Base-by-base conservation (phyloP, 2,113 vertebrate genomes). In the Sterrhoptilus dennistouni region DNA sequence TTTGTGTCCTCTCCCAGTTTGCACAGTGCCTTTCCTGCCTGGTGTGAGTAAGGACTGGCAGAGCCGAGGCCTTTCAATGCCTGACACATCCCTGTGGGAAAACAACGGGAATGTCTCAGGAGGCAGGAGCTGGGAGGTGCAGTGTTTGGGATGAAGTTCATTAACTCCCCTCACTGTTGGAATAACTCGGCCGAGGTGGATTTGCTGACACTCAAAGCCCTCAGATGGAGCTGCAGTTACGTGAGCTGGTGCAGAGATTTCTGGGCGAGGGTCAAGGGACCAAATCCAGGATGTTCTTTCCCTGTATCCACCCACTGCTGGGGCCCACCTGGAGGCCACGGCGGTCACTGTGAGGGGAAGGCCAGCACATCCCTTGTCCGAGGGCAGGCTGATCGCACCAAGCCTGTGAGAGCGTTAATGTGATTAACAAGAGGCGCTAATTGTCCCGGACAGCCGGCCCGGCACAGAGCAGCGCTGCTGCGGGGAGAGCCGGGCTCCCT, bases 261-360 rank as follows among this genome's bases (percentile, higher is more conserved):
- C 57, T 47, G 56, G 4, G 35, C 0, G 23, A 86, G 81, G 40
- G 42, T 6, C 0, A 7, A 24, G 29, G 19, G 16, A 6, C 27
- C 15, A 4, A 21, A 84, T 3, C 21, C 5, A 6, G 56, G 28
- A 6, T 4, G 12, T 22, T n/a, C 3, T 61, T 60, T 36, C 20
- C 29, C 56, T 20, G 17, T 1, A 10, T 15, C 16, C 14, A 2
- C 25, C 31, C 22, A 0, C 14, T 20, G 9, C 57, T 29, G 15
- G 12, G 36, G 28, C 20, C 18, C 4, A 4, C 27, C 21, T 0
- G 36, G 35, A 11, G 42, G 35, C 15, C 40, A 3, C 0, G 4
- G 31, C 13, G 1, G 9, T 3, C 42, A 5, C 74, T 0, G 9
- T 2, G 61, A 3, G 28, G 4, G 1, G 60, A 8, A 21, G 35